phyloP scores from a whole-genome alignment of 2,888 invertebrate genomes.

The Invenusta paracnida region DNA sequence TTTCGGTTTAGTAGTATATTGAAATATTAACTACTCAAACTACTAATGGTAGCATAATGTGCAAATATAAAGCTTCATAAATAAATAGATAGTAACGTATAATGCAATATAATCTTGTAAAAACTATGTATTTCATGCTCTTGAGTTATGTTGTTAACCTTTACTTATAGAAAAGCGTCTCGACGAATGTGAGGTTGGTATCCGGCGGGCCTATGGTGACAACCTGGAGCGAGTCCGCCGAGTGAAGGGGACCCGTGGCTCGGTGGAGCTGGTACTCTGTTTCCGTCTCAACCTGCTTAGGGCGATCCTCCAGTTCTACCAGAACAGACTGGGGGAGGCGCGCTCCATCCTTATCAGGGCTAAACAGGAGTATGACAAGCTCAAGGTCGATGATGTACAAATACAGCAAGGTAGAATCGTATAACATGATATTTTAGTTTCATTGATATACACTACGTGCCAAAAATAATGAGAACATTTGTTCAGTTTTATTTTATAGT shows the following conservation, averaged over 20 bases:
- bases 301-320: background rate
- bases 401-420: background rate
- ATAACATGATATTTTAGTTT: too few species aligned
- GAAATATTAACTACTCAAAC: too few species aligned
- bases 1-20: too few species aligned
- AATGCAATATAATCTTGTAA: too few species aligned
- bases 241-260: background rate
- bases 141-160: too few species aligned
- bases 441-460: too few species aligned
- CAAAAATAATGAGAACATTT: too few species aligned
- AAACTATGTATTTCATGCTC: too few species aligned
- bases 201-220: conserved; percentile 11
- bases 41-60: too few species aligned
- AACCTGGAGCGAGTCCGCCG: background rate
- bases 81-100: too few species aligned
- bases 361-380: background rate
- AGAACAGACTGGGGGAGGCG: background rate
- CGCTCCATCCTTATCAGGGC: background rate
- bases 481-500: too few species aligned
- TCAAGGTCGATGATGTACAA: background rate
- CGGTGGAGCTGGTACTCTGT: background rate
- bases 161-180: background rate
- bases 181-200: background rate
- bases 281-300: conserved; percentile 31
- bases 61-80: too few species aligned